Percentiles rank a stretch among this genome's conserved stretches.
phyloP scores from a whole-genome alignment of 2,797 vertebrate genomes.

The Phoeniculus purpureus region DNA sequence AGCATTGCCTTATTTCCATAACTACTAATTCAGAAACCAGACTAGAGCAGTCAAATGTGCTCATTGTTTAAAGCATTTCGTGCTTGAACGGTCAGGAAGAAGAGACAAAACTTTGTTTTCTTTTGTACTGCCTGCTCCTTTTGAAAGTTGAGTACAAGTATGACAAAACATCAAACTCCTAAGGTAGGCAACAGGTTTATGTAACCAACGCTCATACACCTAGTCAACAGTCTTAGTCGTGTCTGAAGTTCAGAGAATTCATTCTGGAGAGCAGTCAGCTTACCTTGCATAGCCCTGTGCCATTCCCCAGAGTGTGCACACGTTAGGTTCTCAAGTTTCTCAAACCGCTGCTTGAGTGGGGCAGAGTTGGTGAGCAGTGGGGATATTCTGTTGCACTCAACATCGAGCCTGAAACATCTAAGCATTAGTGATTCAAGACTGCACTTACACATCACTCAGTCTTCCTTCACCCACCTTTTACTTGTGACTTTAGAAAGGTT shows the following conservation, averaged over 20 bases:
- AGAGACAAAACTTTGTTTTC: background rate
- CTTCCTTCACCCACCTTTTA: background rate
- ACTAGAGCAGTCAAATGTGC: background rate
- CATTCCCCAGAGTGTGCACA: background rate
- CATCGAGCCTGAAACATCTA: background rate
- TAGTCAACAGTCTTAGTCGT: background rate
- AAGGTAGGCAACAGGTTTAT: background rate
- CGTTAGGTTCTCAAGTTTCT: background rate
- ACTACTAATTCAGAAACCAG: background rate
- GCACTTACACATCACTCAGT: background rate
- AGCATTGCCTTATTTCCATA: background rate
- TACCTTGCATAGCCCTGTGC: background rate
- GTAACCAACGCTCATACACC: background rate
- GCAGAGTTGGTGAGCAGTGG: rapidly evolving
- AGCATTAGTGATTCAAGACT: background rate
- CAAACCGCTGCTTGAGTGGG: background rate
- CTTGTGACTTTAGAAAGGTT: background rate
- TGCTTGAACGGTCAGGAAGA: background rate
- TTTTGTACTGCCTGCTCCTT: background rate
- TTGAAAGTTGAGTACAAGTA: background rate
- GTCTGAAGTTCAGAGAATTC: background rate
- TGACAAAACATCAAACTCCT: background rate
- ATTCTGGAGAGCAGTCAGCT: background rate
- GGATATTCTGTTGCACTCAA: background rate
- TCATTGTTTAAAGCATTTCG: background rate